Percentiles rank a stretch among this genome's conserved stretches.
Conservation (phyloP, 2,888 invertebrate species). For the Trissolcus japonicus region DNA sequence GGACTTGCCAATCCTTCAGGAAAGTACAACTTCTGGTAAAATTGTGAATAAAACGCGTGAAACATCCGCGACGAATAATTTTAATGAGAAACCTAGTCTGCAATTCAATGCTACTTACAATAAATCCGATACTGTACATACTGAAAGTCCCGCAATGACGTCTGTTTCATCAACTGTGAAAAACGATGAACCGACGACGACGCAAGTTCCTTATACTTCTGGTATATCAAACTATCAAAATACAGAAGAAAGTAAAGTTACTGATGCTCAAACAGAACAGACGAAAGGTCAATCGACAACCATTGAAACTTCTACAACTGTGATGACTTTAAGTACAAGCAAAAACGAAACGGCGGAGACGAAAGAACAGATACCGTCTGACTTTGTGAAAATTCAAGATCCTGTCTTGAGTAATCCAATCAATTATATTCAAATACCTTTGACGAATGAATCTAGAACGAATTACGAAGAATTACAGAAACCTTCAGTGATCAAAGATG, state of each 20-base stretch:
- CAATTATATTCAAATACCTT: constrained; percentile 26
- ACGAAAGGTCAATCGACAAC: not conserved
- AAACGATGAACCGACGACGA: not conserved
- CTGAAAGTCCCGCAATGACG: constrained; percentile 17
- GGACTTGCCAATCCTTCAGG: constrained; percentile 55
- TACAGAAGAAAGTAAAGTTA: constrained; percentile 13
- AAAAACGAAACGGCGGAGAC: constrained; percentile 7
- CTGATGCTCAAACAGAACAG: constrained; percentile 6
- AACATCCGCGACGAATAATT: constrained; percentile 14
- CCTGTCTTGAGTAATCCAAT: constrained; percentile 11
- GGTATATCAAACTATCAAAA: constrained; percentile 29
- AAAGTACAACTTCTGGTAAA: constrained; percentile 42
- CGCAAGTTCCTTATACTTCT: constrained; percentile 33
- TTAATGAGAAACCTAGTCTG: constrained; percentile 39
- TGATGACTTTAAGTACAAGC: constrained; percentile 9
- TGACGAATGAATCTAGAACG: constrained; percentile 36
- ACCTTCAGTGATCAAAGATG: constrained; percentile 15
- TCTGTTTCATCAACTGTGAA: not conserved
- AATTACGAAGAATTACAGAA: constrained; percentile 17
- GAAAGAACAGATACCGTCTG: not conserved
- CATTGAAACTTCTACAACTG: constrained; percentile 2
- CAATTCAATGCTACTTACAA: constrained; percentile 15
- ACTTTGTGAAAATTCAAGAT: constrained; percentile 9
- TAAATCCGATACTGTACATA: constrained; percentile 32
- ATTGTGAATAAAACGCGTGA: constrained; percentile 5